These are phyloP conservation scores for Leptobrachium ailaonicum DNA, from an alignment of 2,113 vertebrate genomes.

Conservation along the genomic window DNA sequence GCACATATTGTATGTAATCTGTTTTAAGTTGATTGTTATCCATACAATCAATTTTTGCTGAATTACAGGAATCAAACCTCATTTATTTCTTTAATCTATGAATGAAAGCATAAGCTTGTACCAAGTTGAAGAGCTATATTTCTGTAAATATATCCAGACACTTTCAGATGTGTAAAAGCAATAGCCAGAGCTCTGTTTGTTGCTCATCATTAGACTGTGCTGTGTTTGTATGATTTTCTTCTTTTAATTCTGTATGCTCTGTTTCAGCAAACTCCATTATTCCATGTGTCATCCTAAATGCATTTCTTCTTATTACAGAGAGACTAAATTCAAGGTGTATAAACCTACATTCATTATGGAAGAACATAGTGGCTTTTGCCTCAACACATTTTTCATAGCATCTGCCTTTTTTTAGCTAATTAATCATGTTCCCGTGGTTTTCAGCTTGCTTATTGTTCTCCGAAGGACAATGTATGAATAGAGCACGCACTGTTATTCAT, in stretches of 20 bases:
- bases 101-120: no score
- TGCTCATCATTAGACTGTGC: background rate
- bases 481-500: conserved; percentile 2
- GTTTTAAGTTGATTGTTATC: no score
- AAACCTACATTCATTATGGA: conserved; percentile 10
- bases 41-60: no score
- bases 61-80: no score
- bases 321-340: background rate
- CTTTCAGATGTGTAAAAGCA: background rate
- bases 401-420: conserved; percentile 19
- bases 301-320: background rate
- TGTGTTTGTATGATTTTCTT: background rate
- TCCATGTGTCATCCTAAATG: background rate
- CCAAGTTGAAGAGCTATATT: background rate
- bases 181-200: background rate
- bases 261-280: background rate
- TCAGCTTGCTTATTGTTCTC: conserved; percentile 29
- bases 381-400: conserved; percentile 15
- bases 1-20: no score
- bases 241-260: background rate
- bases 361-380: conserved; percentile 15
- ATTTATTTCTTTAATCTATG: no score
- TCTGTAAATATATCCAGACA: background rate
- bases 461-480: conserved; percentile 32
- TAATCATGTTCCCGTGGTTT: conserved; percentile 21